Conservation (phyloP, 2,797 vertebrate genomes). For the Diceros bicornis region DNA sequence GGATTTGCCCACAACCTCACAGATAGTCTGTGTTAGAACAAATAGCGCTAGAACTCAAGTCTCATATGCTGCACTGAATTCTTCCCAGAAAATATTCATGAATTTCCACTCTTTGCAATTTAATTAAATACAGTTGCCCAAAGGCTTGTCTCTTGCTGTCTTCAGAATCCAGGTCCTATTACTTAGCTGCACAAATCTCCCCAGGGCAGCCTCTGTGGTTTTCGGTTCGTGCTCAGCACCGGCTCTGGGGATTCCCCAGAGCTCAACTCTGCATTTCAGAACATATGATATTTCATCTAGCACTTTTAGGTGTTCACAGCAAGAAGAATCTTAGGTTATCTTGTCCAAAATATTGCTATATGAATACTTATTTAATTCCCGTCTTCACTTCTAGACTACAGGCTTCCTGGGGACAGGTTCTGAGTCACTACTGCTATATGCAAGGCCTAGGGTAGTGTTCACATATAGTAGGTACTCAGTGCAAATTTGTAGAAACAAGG, state of each 20-base stretch:
- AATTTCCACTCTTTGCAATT: slow-evolving; percentile 4
- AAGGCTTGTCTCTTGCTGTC: background rate
- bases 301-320: background rate
- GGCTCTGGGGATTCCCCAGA: background rate
- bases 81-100: background rate
- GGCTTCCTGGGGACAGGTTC: background rate
- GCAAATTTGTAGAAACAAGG: background rate
- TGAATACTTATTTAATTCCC: background rate
- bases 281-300: background rate
- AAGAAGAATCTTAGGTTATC: slow-evolving; percentile 8
- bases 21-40: background rate
- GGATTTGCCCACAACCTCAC: background rate
- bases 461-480: background rate
- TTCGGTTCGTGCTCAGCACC: background rate
- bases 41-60: background rate
- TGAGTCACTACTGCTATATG: background rate
- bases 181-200: background rate
- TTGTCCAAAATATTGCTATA: background rate
- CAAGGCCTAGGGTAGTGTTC: background rate
- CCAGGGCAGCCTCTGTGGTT: background rate
- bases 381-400: background rate
- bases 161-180: background rate
- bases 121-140: background rate
- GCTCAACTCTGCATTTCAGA: slow-evolving; percentile 13
- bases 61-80: background rate